A percentile compares a stretch with the other conserved stretches of the same genome.
Conservation (phyloP, 2,797 vertebrate species). For the Galagoides demidoff region DNA sequence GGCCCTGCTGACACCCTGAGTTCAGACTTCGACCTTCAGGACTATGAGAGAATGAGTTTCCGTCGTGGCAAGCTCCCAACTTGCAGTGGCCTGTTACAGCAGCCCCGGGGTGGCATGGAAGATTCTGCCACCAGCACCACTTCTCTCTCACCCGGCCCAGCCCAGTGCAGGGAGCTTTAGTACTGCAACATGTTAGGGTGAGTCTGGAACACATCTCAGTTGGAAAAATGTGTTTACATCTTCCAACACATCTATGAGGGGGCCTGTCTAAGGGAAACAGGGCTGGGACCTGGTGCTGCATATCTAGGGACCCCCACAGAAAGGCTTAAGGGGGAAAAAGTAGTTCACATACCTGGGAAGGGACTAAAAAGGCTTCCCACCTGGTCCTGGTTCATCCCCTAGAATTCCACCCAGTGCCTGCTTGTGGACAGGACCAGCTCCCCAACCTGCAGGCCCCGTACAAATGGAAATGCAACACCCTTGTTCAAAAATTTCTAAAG, state of each 20-base stretch:
- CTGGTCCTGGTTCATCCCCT: background rate
- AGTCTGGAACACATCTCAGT: background rate
- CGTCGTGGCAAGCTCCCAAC: background rate
- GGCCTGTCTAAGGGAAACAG: background rate
- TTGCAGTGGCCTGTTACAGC: no score
- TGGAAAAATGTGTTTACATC: background rate
- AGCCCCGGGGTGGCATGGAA: background rate
- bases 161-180: rapidly evolving
- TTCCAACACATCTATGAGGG: background rate
- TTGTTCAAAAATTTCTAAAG: background rate
- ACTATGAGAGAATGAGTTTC: rapidly evolving
- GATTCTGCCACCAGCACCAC: rapidly evolving
- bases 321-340: background rate
- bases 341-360: background rate
- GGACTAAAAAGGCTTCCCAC: background rate
- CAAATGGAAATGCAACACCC: background rate
- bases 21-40: background rate
- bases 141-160: background rate
- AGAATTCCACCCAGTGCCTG: background rate
- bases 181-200: rapidly evolving
- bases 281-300: background rate
- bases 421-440: background rate
- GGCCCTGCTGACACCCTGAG: background rate
- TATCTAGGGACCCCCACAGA: background rate
- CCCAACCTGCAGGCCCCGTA: background rate